Base-by-base conservation (phyloP, 1,140 invertebrate genomes). In the Linepithema humile region DNA sequence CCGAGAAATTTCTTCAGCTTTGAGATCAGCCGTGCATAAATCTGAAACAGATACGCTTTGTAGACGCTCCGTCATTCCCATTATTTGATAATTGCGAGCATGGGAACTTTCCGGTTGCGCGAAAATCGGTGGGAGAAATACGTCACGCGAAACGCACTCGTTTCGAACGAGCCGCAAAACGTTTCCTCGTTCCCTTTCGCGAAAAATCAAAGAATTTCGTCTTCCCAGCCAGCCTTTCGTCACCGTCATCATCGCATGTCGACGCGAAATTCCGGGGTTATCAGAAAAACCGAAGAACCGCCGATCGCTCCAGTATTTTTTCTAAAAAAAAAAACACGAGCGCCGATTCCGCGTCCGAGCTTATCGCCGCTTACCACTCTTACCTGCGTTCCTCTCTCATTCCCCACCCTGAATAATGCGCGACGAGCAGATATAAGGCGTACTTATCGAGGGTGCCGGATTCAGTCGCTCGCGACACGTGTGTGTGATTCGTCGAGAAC, bases 361-460 rank as follows among this genome's bases (percentile, higher is more conserved):
- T 62, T 83, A 83, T 77, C 32, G 29, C n/a, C 26, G n/a, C n/a
- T 67, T 15, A 38, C 60, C 32, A 38, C 64, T 77, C 73, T 65
- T 67, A 53, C 59, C 57, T 43, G 43, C 23, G 26, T 57, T 55
- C 35, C 40, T 65, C 40, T 65, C 20, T 55, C 29, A 59, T 77
- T 83, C 82, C 74, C 82, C 74, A 77, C 74, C 82, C 23, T 38
- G 73, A 17, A 65, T 83, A 48, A 83, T 55, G 20, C 43, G 69
- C 78, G 50, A 57, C 59, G 23, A 77, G 62, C 45, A 75, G 85
- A 90, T 91, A 91, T 88, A 91, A 91, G 70, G 87, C 85, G 83
- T 85, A 90, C 64, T 89, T 84, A 70, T 29, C 43, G 77, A 75
- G 84, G 89, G 83, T 88, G 83, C 59, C 83, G 82, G 35, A 82